These are phyloP conservation scores for Drosophila suboccidentalis DNA, from an alignment of 2,888 invertebrate genomes.

Conservation along the genomic window DNA sequence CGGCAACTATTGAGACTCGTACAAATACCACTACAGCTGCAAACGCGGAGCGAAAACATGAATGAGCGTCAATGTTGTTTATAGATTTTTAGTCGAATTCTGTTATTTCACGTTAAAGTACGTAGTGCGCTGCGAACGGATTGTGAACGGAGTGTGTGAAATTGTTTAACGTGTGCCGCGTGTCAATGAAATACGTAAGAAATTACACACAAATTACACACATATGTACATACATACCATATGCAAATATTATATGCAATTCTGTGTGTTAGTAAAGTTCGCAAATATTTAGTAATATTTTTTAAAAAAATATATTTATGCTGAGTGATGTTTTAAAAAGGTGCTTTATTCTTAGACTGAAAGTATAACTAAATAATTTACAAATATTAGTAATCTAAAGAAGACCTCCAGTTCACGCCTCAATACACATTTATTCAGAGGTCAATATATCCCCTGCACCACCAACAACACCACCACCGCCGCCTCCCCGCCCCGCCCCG, in stretches of 20 bases:
- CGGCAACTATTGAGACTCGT: slow-evolving; percentile 38
- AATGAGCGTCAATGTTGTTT: slow-evolving; percentile 77
- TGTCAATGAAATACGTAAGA: slow-evolving; percentile 63
- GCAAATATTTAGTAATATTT: slow-evolving; percentile 14
- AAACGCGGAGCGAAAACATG: slow-evolving; percentile 59
- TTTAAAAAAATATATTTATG: slow-evolving; percentile 7
- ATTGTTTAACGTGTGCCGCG: slow-evolving; percentile 63
- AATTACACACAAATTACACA: slow-evolving; percentile 26
- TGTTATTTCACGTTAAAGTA: slow-evolving; percentile 84
- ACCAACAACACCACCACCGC: neutral
- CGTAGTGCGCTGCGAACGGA: slow-evolving; percentile 81
- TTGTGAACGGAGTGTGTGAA: slow-evolving; percentile 68
- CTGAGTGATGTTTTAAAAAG: slow-evolving; percentile 43
- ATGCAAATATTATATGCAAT: neutral
- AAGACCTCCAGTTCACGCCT: slow-evolving; percentile 18
- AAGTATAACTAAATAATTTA: slow-evolving; percentile 16
- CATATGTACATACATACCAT: slow-evolving; percentile 1
- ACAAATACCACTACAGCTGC: slow-evolving; percentile 30
- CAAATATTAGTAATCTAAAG: slow-evolving; percentile 24
- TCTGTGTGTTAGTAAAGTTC: slow-evolving; percentile 1
- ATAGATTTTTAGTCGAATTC: slow-evolving; percentile 84
- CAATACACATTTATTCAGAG: slow-evolving; percentile 20
- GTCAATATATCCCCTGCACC: slow-evolving; percentile 7
- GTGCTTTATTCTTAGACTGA: slow-evolving; percentile 63
- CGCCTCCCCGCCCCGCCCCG: slow-evolving; percentile 5